phyloP scores from a whole-genome alignment of 1,140 invertebrate genomes.

The Drosophila nebulosa region DNA sequence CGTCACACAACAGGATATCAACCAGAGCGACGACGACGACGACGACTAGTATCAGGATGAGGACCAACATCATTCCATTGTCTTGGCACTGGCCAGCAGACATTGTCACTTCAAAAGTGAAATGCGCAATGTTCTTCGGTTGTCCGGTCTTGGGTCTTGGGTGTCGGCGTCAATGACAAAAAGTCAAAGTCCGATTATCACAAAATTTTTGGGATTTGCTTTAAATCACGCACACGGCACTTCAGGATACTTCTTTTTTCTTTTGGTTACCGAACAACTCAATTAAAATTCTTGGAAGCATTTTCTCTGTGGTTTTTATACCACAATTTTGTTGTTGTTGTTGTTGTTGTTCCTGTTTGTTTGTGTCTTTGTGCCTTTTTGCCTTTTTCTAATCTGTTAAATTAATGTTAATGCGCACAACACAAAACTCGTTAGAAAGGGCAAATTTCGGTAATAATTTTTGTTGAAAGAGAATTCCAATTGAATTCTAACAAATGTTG shows the following conservation, averaged over 20 bases:
- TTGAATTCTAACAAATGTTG: no score
- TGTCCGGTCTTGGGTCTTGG: neutral
- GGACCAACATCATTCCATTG: neutral
- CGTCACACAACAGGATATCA: conserved; percentile 32
- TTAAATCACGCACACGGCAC: conserved; percentile 66
- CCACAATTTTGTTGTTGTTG: conserved; percentile 14
- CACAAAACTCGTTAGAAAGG: conserved; percentile 13
- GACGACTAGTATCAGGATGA: conserved; percentile 1
- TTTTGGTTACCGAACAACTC: conserved; percentile 45
- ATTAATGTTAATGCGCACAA: conserved; percentile 74
- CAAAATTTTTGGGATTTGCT: conserved; percentile 70
- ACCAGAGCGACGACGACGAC: neutral
- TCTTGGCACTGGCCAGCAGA: conserved; percentile 6
- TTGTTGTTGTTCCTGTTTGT: conserved; percentile 48
- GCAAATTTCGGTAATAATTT: neutral
- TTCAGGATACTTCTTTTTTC: neutral
- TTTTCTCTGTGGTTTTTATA: conserved; percentile 46
- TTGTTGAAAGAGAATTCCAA: no score
- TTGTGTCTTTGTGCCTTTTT: conserved; percentile 18
- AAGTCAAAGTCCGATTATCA: conserved; percentile 73
- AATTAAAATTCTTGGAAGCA: conserved; percentile 71
- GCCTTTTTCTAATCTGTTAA: conserved; percentile 55
- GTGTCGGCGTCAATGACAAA: conserved; percentile 40
- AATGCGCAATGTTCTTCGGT: neutral
- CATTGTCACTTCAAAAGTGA: neutral